phyloP scores from a whole-genome alignment of 2,113 vertebrate genomes.

The Pollachius pollachius region DNA sequence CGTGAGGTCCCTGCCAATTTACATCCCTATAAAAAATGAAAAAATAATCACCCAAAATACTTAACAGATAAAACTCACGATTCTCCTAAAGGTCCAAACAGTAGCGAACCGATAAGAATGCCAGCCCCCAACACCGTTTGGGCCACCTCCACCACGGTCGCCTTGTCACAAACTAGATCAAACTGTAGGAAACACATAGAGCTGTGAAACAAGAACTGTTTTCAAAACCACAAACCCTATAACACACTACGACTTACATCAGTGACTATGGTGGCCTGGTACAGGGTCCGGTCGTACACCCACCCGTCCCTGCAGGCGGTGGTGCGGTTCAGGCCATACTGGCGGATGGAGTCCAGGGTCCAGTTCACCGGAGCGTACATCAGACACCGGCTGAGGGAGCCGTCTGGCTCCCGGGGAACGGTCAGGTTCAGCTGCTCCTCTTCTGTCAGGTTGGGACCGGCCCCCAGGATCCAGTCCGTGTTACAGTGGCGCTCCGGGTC shows the following conservation, averaged over 20 bases:
- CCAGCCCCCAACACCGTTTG: slow-evolving; percentile 57
- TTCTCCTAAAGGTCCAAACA: slow-evolving; percentile 56
- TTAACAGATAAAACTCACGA: slow-evolving; percentile 12
- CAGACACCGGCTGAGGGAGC: slow-evolving; percentile 73
- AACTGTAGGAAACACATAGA: too few species aligned
- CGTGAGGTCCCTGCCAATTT: too few species aligned
- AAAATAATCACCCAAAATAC: neutral
- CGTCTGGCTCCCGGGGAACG: slow-evolving; percentile 55
- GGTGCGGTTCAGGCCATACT: slow-evolving; percentile 69
- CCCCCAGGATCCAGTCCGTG: slow-evolving; percentile 68
- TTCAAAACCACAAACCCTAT: neutral
- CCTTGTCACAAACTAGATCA: too few species aligned
- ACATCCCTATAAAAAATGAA: too few species aligned
- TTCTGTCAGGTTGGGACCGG: slow-evolving; percentile 63
- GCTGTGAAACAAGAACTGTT: too few species aligned
- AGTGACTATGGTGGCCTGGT: slow-evolving; percentile 62
- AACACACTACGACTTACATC: slow-evolving; percentile 55
- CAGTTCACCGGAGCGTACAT: slow-evolving; percentile 76
- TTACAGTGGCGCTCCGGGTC: slow-evolving; percentile 70
- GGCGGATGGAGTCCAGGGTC: slow-evolving; percentile 69
- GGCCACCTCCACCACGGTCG: slow-evolving; percentile 41
- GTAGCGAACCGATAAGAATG: slow-evolving; percentile 51
- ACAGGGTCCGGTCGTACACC: slow-evolving; percentile 68
- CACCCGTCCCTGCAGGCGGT: slow-evolving; percentile 70
- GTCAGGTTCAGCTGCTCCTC: slow-evolving; percentile 77